Evolutionary conservation across 2,113 vertebrate genomes (phyloP), one percentile per base, ranked within the genome.

Genomic region (Alligator sinensis): DNA sequence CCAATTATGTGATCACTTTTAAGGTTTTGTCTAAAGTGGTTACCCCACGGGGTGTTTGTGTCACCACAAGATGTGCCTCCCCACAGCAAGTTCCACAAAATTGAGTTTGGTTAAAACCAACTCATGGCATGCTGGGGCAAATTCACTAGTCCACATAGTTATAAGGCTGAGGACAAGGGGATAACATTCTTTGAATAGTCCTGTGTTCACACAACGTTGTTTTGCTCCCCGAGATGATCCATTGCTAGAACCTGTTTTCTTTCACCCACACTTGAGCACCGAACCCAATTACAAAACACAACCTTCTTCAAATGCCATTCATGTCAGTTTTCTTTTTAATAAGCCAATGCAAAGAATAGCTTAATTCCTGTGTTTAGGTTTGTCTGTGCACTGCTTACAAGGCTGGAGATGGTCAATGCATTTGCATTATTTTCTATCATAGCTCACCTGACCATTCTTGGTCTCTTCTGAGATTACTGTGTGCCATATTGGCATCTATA

Each of bases 241-340:
- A 76, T 89, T 89, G 80, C 58, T 93, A 17, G 24, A 61, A 88
- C 79, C 82, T 77, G 60, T 70, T 93, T 91, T 91, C 82, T 94
- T 94, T 96, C 90, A 95, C 95, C 95, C 96, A 94, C 94, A 77
- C 87, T 87, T 91, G 87, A 86, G 85, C 77, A 95, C 90, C 64
- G 60, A 88, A 82, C 94, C 90, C 77, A 80, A 83, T 61, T 88
- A 75, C 63, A 90, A 96, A 95, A 95, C 68, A 91, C 68, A 94
- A 66, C 82, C 79, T 92, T 3, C 92, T 92, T 82, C 57, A 86
- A 82, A 3, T 68, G 95, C 22, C n/a, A 91, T 85, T 93, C 2
- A 4, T 66, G 86, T 90, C 86, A 87, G 58, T 82, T 95, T 96
- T 92, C 74, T 24, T 92, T 93, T 78, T 91, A 88, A 68, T 24